Base-by-base conservation (phyloP, 2,113 vertebrate genomes). In the Carollia perspicillata region DNA sequence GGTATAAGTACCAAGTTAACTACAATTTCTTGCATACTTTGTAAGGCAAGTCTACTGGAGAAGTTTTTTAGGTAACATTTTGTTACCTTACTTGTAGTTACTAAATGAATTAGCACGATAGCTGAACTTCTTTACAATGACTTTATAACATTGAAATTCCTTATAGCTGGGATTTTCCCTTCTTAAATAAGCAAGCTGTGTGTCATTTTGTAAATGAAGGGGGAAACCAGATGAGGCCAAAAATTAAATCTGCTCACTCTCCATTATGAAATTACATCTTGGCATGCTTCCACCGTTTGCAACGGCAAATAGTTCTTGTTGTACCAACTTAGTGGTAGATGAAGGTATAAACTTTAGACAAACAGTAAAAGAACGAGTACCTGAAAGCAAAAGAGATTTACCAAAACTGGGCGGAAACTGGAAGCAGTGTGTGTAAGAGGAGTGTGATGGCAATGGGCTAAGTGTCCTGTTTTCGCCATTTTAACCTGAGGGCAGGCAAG, bases 101-200 rank as follows among this genome's bases (percentile, higher is more conserved):
- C 12, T 71, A 22, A 65, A 63, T 81, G 28, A 90, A 42, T 4
- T 44, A n/a, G 88, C 7, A 17, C 22, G 68, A 33, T 11, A 74
- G 28, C 37, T 26, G 13, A 94, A 92, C 92, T 69, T 80, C 55
- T 85, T 87, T 88, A 91, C 77, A 95, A 88, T 44, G 65, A 77
- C 40, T 90, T 87, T 77, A 65, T 0, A 87, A 71, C 44, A 68
- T 1, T 60, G 6, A 80, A 47, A 5, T 30, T 47, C 11, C 42
- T 68, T 75, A 86, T 6, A 83, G 33, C 40, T 84, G 6, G 47
- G 14, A 30, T 58, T 72, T 83, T 22, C 69, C 13, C 33, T 65
- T 78, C 78, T 16, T 30, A 74, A 74, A 84, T 65, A 66, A 93
- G 8, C 65, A 44, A 87, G 26, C 2, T 71, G 17, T 49, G 17